Percentiles rank a stretch among this genome's conserved stretches.
These are phyloP conservation scores for Eulithis testata DNA, from an alignment of 2,888 invertebrate species.

Conservation along the genomic window DNA sequence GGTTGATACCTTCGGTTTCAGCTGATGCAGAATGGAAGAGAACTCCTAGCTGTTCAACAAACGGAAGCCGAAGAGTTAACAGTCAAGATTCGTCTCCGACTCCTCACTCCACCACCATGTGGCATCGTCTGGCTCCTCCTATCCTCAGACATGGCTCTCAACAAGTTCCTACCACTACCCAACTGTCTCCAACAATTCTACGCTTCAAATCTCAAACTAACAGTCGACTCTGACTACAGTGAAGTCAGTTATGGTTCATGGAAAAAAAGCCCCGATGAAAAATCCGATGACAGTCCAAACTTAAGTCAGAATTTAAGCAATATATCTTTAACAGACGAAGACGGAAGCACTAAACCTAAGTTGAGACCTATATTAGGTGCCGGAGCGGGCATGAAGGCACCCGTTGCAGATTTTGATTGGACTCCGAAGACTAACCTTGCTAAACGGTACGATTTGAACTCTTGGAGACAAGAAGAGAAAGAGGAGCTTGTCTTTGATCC, in stretches of 20 bases:
- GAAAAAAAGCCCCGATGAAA: slow-evolving; percentile 71
- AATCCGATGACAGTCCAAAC: slow-evolving; percentile 58
- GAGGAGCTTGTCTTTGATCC: slow-evolving; percentile 69
- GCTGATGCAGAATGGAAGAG: slow-evolving; percentile 79
- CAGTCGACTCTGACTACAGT: slow-evolving; percentile 68
- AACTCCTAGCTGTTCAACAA: slow-evolving; percentile 67
- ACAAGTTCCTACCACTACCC: slow-evolving; percentile 76
- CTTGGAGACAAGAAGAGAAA: slow-evolving; percentile 72
- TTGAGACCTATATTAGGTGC: slow-evolving; percentile 76
- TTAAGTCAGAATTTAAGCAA: slow-evolving; percentile 66
- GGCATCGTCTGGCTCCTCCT: slow-evolving; percentile 75
- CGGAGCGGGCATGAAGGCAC: slow-evolving; percentile 66
- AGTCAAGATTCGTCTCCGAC: slow-evolving; percentile 69
- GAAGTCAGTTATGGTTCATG: slow-evolving; percentile 78
- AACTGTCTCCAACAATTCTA: slow-evolving; percentile 78
- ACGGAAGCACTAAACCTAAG: slow-evolving; percentile 68
- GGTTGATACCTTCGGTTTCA: slow-evolving; percentile 48
- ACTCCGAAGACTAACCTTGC: slow-evolving; percentile 61
- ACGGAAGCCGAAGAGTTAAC: slow-evolving; percentile 74
- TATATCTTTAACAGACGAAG: slow-evolving; percentile 65
- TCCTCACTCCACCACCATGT: slow-evolving; percentile 68
- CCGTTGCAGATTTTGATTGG: slow-evolving; percentile 71
- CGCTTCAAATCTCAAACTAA: slow-evolving; percentile 71
- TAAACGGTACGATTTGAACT: slow-evolving; percentile 75
- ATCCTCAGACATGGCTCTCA: slow-evolving; percentile 73